Base-by-base conservation (phyloP, 2,113 vertebrate genomes). In the Paralichthys olivaceus region DNA sequence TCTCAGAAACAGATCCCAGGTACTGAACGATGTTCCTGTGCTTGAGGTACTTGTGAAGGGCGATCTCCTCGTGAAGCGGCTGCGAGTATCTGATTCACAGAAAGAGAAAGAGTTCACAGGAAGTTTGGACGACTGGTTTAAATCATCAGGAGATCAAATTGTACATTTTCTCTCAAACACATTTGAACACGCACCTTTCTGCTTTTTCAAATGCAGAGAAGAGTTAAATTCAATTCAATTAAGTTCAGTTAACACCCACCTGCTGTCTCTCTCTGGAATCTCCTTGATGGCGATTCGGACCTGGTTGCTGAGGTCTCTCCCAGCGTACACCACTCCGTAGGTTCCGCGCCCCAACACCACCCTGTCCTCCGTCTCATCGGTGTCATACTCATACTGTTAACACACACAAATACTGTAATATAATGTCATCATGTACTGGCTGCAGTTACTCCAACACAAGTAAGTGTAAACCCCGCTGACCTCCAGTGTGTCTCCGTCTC, bases 21-120 rank as follows among this genome's bases (percentile, higher is more conserved):
- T 99, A 99, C 83, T 99, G 98, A 69, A 99, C 98, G 56, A 99
- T 99, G 91, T 99, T 99, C 92, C 97, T 97, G 90, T 99, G 98
- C 74, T 99, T 99, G 66, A 99, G 95, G 84, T 99, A 98, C 57
- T 98, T 99, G 91, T 99, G 98, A 59, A 99, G 94, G 58, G 98
- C 97, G 49, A 99, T 99, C 93, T 99, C 98, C 89, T 99, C 98
- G 86, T 99, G 98, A 22, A 99, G 94, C 53, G 98, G 98, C 37
- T 99, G 98, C 0, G 98, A 99, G 79, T 98, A 99, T 60, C 98
- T 99, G 69, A 22, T 34, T 20, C 17, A 77, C 87, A 72, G 45
- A 26, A 9, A 70, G 15, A 37, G 37, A 13, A 0, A 40, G 37
- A 40, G 37, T 29, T 15, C 12, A 17, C 2, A 47, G 4, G 7